phyloP scores from a whole-genome alignment of 2,888 invertebrate species.

The Hyles lineata region DNA sequence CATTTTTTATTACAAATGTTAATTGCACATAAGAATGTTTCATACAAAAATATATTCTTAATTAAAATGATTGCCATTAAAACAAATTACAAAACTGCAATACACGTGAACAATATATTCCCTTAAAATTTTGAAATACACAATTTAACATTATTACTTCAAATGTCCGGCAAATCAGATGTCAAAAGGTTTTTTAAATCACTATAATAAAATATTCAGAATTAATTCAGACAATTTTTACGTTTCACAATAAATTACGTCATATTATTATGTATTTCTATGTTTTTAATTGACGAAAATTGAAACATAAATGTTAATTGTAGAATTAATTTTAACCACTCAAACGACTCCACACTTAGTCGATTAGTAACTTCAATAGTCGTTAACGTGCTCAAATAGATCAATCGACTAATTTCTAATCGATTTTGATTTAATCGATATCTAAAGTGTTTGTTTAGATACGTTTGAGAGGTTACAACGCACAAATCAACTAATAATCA shows the following conservation, averaged over 20 bases:
- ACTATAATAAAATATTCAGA: slow-evolving; percentile 9
- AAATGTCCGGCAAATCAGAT: slow-evolving; percentile 60
- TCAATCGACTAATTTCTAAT: not conserved
- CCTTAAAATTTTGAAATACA: slow-evolving; percentile 45
- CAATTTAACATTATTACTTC: slow-evolving; percentile 31
- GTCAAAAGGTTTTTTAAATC: slow-evolving; percentile 58
- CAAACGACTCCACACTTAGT: not conserved
- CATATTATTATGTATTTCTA: slow-evolving; percentile 23
- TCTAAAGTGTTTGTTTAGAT: too few relatives aligned
- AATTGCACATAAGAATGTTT: slow-evolving; percentile 82
- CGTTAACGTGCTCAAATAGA: not conserved
- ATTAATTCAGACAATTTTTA: slow-evolving; percentile 34
- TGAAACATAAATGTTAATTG: slow-evolving; percentile 24
- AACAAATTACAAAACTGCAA: slow-evolving; percentile 76
- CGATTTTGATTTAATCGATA: not conserved
- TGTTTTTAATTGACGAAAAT: slow-evolving; percentile 24
- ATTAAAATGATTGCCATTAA: slow-evolving; percentile 78
- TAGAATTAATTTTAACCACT: slow-evolving; percentile 21
- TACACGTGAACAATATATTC: slow-evolving; percentile 41
- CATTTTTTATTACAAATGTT: slow-evolving; percentile 81
- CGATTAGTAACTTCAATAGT: not conserved
- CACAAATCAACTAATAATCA: slow-evolving; percentile 19
- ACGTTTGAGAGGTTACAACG: not conserved
- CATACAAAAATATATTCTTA: slow-evolving; percentile 84
- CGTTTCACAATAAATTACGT: slow-evolving; percentile 46